A percentile compares a stretch with the other conserved stretches of the same genome.
phyloP scores from a whole-genome alignment of 2,797 vertebrate species.

The Peromyscus aztecus region DNA sequence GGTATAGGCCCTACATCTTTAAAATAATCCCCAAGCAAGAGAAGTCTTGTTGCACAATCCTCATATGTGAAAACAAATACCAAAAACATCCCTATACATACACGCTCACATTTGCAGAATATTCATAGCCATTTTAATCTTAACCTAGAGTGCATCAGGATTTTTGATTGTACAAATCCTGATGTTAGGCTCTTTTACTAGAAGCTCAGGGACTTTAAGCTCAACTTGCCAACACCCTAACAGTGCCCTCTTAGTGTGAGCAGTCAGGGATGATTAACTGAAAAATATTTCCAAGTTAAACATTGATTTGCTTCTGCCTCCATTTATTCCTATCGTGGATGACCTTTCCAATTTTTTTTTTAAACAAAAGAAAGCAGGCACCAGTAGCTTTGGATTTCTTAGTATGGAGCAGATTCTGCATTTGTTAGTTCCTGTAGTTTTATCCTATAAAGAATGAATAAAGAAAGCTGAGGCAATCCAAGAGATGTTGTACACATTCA shows the following conservation, averaged over 20 bases:
- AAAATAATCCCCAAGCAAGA: constrained; percentile 28
- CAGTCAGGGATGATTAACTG: constrained; percentile 87
- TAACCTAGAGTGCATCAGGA: neutral
- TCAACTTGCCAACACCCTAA: constrained; percentile 64
- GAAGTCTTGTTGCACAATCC: constrained; percentile 16
- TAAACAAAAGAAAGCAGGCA: constrained; percentile 70
- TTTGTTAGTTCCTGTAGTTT: constrained; percentile 72
- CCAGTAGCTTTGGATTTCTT: constrained; percentile 75
- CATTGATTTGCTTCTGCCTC: constrained; percentile 87
- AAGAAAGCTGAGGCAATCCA: constrained; percentile 8
- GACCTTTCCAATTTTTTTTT: constrained; percentile 77
- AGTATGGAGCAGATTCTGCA: constrained; percentile 66
- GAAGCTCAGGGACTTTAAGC: constrained; percentile 63
- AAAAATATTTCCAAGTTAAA: constrained; percentile 89
- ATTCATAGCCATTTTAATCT: constrained; percentile 4
- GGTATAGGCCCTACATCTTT: neutral
- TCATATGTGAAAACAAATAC: constrained; percentile 5
- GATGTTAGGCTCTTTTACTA: constrained; percentile 38
- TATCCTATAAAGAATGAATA: constrained; percentile 68
- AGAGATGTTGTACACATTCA: neutral
- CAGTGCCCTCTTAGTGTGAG: constrained; percentile 79
- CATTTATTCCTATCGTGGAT: constrained; percentile 82
- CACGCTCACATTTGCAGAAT: neutral
- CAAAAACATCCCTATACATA: neutral
- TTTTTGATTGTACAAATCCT: constrained; percentile 57